Evolutionary conservation across 2,797 vertebrate species (phyloP).

Genomic region (Sebastiscus albofasciatus): DNA sequence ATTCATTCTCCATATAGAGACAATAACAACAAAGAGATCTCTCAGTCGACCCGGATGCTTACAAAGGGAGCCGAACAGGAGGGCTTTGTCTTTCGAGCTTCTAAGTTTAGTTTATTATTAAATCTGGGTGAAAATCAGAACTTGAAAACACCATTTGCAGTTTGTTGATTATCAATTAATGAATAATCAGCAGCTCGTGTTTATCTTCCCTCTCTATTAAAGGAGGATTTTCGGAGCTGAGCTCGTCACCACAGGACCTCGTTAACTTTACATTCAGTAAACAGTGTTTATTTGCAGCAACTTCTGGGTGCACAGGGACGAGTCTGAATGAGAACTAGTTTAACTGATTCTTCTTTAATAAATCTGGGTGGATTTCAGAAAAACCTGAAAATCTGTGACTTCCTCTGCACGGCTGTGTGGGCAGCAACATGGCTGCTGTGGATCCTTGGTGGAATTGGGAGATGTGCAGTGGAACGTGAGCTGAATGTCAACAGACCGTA

Average conservation of each 20-base stretch:
- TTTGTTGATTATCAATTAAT: neutral
- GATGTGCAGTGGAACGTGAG: conserved; percentile 61
- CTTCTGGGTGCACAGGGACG: neutral
- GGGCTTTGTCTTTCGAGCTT: neutral
- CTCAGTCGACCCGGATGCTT: neutral
- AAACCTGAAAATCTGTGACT: neutral
- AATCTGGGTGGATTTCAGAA: neutral
- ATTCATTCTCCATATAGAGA: conserved; percentile 30
- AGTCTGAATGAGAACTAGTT: neutral
- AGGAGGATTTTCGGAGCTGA: conserved; percentile 5
- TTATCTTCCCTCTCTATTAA: neutral
- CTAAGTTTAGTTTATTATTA: neutral
- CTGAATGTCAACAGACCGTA: conserved; percentile 40
- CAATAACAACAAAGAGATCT: neutral
- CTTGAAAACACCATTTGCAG: neutral
- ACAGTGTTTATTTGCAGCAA: neutral
- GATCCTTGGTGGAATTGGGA: conserved; percentile 36
- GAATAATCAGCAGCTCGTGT: neutral
- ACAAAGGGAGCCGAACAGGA: neutral
- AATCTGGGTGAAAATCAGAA: neutral
- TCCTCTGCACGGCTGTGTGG: conserved; percentile 2
- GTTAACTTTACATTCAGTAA: conserved; percentile 28
- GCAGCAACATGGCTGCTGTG: conserved; percentile 44
- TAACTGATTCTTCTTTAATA: neutral
- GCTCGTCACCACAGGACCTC: conserved; percentile 10